Percentiles rank a stretch among this genome's conserved stretches.
phyloP scores from a whole-genome alignment of 2,113 vertebrate species.

The Pholis gunnellus region DNA sequence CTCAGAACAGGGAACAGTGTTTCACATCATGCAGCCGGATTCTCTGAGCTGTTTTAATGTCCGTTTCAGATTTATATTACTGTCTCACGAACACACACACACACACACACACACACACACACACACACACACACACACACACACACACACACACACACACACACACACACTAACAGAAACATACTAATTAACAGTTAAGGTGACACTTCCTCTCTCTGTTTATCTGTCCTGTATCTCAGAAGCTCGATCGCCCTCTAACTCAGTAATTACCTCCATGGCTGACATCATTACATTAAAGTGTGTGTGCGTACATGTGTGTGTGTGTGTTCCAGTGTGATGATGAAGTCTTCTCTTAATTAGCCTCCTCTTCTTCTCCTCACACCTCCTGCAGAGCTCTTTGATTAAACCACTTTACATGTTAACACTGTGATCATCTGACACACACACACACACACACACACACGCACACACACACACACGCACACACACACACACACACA shows the following conservation, averaged over 20 bases:
- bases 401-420: constrained; percentile 68
- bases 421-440: constrained; percentile 42
- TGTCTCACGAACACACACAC: too few relatives aligned
- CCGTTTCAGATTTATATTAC: not conserved
- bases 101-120: constrained; percentile 6
- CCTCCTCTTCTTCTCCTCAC: constrained; percentile 44
- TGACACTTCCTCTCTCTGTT: constrained; percentile 56
- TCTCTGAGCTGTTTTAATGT: too few relatives aligned
- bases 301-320: constrained; percentile 1
- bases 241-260: constrained; percentile 42
- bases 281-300: constrained; percentile 49
- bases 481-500: not conserved
- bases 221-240: constrained; percentile 39
- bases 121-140: constrained; percentile 20
- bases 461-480: not conserved
- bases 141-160: constrained; percentile 15
- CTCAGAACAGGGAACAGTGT: too few relatives aligned
- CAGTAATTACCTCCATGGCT: constrained; percentile 50
- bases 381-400: constrained; percentile 59
- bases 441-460: not conserved
- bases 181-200: constrained; percentile 58
- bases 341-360: constrained; percentile 65
- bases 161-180: constrained; percentile 42
- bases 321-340: not conserved
- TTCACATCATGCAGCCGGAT: too few relatives aligned